Evolutionary conservation across 2,113 vertebrate species (phyloP).

Genomic region (Illadopsis cleaveri): DNA sequence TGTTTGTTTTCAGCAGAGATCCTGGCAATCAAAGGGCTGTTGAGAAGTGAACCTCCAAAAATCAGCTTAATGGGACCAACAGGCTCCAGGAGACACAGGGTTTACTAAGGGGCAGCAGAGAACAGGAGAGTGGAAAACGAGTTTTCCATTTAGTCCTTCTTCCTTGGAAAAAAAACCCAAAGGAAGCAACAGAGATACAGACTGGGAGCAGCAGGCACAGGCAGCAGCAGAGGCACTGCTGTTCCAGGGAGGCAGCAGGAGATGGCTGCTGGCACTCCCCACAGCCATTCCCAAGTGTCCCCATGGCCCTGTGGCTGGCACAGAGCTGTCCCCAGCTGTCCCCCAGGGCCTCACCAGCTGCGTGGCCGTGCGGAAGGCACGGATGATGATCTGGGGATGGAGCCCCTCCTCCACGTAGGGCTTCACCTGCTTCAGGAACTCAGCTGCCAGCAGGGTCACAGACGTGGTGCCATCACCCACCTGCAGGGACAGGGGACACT

Average conservation of each 20-base stretch:
- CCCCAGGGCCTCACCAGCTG: slow-evolving; percentile 72
- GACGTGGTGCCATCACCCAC: slow-evolving; percentile 97
- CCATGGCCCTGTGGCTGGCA: background rate
- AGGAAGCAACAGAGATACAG: accelerated
- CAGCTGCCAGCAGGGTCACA: slow-evolving; percentile 91
- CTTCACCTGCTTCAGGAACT: slow-evolving; percentile 97
- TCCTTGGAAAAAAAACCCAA: background rate
- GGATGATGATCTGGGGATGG: slow-evolving; percentile 97
- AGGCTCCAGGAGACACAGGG: accelerated
- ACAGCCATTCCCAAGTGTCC: accelerated
- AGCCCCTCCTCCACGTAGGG: slow-evolving; percentile 93
- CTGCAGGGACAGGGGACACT: slow-evolving; percentile 34
- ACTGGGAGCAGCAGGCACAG: background rate
- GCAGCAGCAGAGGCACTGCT: background rate
- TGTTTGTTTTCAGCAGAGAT: background rate
- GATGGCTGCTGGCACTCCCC: background rate
- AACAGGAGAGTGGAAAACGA: accelerated
- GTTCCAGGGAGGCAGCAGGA: background rate
- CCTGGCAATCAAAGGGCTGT: background rate
- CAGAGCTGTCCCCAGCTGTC: background rate
- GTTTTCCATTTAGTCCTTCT: too few species aligned
- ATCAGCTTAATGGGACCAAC: background rate
- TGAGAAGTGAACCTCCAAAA: background rate
- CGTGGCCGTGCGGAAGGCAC: slow-evolving; percentile 90
- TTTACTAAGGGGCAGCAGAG: background rate